Percentiles rank a stretch among this genome's conserved stretches.
These are phyloP conservation scores for Allophyes oxyacanthae DNA, from an alignment of 2,888 invertebrate genomes.

Conservation along the genomic window DNA sequence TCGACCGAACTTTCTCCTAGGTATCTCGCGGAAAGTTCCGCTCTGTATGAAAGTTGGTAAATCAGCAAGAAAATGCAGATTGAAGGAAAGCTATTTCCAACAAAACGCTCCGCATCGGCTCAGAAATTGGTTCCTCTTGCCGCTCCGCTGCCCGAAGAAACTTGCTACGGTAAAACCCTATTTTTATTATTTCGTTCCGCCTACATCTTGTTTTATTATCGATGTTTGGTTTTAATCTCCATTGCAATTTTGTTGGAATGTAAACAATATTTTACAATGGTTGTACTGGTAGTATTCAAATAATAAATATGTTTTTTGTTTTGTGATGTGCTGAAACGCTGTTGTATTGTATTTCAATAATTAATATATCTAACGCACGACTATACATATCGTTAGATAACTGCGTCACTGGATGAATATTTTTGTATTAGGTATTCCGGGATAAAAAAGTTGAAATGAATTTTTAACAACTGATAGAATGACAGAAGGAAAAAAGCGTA, in stretches of 20 bases:
- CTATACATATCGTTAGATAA: constrained; percentile 4
- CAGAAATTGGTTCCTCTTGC: constrained; percentile 87
- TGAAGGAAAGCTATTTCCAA: constrained; percentile 89
- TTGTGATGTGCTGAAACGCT: constrained; percentile 21
- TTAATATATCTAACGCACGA: constrained; percentile 30
- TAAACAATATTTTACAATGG: constrained; percentile 39
- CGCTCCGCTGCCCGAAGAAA: constrained; percentile 84
- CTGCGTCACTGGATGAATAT: constrained; percentile 27
- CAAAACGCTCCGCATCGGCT: constrained; percentile 87
- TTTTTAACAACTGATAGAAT: constrained; percentile 19
- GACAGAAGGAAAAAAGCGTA: neutral
- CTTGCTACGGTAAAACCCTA: constrained; percentile 83
- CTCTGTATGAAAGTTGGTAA: constrained; percentile 86
- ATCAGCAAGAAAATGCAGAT: constrained; percentile 90
- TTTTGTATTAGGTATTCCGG: constrained; percentile 22
- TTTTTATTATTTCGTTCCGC: constrained; percentile 85
- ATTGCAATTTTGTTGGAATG: constrained; percentile 56
- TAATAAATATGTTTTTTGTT: constrained; percentile 27
- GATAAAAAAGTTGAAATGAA: constrained; percentile 22
- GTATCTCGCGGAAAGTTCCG: constrained; percentile 73
- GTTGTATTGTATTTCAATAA: constrained; percentile 37
- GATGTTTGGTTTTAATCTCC: constrained; percentile 81
- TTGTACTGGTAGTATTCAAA: constrained; percentile 10
- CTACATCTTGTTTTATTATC: constrained; percentile 75
- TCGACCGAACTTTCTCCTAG: constrained; percentile 70